phyloP scores from a whole-genome alignment of 2,113 vertebrate species.

The Rallus limicola region DNA sequence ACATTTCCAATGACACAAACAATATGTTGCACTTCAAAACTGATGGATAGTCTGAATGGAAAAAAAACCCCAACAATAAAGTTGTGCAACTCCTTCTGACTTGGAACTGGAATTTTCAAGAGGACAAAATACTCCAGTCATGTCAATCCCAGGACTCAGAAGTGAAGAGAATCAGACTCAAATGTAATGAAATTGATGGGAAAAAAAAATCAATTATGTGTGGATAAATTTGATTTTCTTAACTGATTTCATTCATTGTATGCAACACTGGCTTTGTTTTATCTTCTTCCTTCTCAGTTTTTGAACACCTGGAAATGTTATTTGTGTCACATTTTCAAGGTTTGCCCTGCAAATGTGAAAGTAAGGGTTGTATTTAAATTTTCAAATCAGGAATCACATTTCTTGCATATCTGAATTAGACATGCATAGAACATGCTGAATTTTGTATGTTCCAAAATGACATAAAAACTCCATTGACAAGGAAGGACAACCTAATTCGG shows the following conservation, averaged over 20 bases:
- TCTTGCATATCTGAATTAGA: background rate
- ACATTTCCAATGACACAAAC: constrained; percentile 31
- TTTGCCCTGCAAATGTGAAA: background rate
- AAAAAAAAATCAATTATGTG: background rate
- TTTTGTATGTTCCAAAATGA: background rate
- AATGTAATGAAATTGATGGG: background rate
- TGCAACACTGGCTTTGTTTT: background rate
- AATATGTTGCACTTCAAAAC: constrained; percentile 3
- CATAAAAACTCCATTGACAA: background rate
- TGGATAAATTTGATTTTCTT: background rate
- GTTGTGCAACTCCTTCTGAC: background rate
- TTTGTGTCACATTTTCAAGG: background rate
- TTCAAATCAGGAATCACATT: background rate
- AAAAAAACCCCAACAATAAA: background rate
- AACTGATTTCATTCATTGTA: background rate
- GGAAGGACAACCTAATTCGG: background rate
- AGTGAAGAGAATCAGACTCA: background rate
- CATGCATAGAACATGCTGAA: background rate
- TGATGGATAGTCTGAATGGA: background rate
- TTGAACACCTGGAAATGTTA: background rate
- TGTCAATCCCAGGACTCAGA: background rate
- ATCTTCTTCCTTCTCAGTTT: background rate
- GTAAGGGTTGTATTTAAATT: background rate
- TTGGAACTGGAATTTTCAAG: background rate
- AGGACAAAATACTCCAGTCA: background rate